Conservation (phyloP, 2,888 invertebrate genomes). For the Drosophila cyrtoloma region DNA sequence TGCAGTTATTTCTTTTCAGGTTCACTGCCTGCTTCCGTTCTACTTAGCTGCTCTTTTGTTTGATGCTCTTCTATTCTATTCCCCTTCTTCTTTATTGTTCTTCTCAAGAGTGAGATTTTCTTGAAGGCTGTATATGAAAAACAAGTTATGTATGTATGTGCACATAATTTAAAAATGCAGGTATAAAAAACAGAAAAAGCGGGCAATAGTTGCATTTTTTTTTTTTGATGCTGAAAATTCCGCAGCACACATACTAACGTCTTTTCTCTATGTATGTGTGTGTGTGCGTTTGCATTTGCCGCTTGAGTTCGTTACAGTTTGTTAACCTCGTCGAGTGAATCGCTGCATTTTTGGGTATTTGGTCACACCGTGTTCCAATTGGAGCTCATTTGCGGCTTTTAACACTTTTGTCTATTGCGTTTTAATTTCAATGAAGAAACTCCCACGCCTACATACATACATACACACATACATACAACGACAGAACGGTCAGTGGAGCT, state of each 20-base stretch:
- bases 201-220: constrained; percentile 26
- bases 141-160: constrained; percentile 11
- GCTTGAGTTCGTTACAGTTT: constrained; percentile 73
- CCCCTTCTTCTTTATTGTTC: constrained; percentile 11
- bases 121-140: constrained; percentile 24
- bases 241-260: constrained; percentile 16
- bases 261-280: constrained; percentile 6
- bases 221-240: constrained; percentile 40
- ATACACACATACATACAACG: background rate
- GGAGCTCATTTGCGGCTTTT: constrained; percentile 20
- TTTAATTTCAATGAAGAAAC: constrained; percentile 38
- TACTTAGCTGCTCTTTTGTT: constrained; percentile 71
- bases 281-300: constrained; percentile 51
- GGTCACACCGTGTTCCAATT: constrained; percentile 43
- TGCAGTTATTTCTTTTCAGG: constrained; percentile 73
- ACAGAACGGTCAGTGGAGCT: constrained; percentile 41
- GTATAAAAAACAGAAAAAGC: constrained; percentile 34
- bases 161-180: constrained; percentile 2
- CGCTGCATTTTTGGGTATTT: constrained; percentile 43
- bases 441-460: constrained; percentile 18
- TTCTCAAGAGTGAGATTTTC: constrained; percentile 49
- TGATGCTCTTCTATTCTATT: constrained; percentile 43
- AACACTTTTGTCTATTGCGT: constrained; percentile 67
- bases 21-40: constrained; percentile 77
- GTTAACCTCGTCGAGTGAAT: constrained; percentile 57